Evolutionary conservation across 1,140 invertebrate genomes (phyloP).

Genomic region (Drosophila quadrilineata): DNA sequence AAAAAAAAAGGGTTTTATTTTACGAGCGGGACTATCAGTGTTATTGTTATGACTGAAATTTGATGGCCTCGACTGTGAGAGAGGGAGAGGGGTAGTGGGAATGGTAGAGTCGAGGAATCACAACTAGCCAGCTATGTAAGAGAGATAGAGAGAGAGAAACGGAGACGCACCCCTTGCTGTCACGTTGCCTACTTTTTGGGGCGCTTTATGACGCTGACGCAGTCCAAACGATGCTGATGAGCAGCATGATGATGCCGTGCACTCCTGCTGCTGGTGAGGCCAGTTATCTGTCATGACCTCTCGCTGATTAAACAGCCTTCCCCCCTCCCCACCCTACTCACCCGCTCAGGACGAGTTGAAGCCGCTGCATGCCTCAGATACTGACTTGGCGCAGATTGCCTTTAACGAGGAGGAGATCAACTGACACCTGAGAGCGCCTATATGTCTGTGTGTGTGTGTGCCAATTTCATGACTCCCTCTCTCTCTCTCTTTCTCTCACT

Average conservation of each 20-base stretch:
- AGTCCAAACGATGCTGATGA: constrained; percentile 41
- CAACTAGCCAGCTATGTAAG: background rate
- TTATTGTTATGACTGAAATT: constrained; percentile 79
- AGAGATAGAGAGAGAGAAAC: constrained; percentile 9
- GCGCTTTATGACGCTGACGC: constrained; percentile 42
- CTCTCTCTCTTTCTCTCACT: background rate
- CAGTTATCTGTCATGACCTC: constrained; percentile 44
- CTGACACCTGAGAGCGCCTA: constrained; percentile 60
- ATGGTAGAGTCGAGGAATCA: background rate
- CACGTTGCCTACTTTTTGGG: background rate
- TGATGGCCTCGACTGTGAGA: constrained; percentile 60
- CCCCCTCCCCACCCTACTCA: too few species aligned
- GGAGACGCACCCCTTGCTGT: constrained; percentile 1
- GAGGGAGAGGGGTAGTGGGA: constrained; percentile 25
- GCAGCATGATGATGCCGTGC: too few species aligned
- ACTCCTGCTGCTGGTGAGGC: constrained; percentile 15
- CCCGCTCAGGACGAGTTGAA: too few species aligned
- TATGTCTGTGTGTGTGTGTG: background rate
- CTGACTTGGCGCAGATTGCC: constrained; percentile 25
- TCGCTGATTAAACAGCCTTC: constrained; percentile 45
- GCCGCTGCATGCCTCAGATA: too few species aligned
- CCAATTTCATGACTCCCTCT: too few species aligned
- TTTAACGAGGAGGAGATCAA: constrained; percentile 46
- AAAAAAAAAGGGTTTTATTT: constrained; percentile 68
- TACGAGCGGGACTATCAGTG: constrained; percentile 76